Evolutionary conservation across 2,113 vertebrate species (phyloP).

Genomic region (Chionis minor): DNA sequence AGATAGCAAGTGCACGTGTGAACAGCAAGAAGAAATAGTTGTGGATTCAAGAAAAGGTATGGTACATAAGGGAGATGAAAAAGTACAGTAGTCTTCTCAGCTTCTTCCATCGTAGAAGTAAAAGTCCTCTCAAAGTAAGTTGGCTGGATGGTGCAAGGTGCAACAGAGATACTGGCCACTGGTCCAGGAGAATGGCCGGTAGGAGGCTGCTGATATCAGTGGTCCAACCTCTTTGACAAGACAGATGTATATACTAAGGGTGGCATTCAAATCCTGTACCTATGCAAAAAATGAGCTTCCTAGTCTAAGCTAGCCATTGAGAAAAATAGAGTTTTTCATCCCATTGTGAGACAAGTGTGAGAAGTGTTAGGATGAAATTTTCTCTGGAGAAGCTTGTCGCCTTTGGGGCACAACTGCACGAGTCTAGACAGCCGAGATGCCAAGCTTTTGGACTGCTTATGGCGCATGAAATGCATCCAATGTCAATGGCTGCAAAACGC

Average conservation of each 20-base stretch:
- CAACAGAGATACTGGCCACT: background rate
- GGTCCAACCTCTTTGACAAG: background rate
- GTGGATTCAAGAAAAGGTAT: background rate
- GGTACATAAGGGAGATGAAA: background rate
- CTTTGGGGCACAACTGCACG: background rate
- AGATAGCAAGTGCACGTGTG: background rate
- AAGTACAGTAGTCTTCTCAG: background rate
- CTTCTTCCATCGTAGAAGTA: background rate
- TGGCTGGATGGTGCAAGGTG: background rate
- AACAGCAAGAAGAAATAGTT: background rate
- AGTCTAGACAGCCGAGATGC: background rate
- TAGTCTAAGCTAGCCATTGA: background rate
- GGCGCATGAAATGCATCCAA: background rate
- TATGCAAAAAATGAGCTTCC: background rate
- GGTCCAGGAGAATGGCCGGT: background rate
- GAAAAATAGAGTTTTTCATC: background rate
- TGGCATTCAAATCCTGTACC: background rate
- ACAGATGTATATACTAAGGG: background rate
- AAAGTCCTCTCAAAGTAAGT: background rate
- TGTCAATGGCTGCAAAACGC: background rate
- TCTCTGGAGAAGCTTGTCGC: background rate
- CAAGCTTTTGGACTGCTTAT: background rate
- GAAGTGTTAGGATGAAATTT: background rate
- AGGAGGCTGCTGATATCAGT: background rate
- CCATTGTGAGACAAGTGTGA: background rate